Base-by-base conservation (phyloP, 2,888 invertebrate genomes). In the Caenorhabditis parvicauda region DNA sequence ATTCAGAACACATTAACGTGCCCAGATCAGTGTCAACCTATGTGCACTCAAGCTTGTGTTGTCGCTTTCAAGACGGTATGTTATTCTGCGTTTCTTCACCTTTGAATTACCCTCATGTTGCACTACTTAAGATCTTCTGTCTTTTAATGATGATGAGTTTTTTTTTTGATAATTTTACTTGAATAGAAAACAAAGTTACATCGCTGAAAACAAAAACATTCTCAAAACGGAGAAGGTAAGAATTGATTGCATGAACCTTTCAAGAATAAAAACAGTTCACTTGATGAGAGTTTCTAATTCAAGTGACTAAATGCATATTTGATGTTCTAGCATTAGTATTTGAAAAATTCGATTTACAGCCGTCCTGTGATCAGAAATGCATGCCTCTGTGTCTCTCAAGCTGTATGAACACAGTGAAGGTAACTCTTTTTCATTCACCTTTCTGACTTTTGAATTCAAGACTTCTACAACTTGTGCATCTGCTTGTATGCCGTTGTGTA, bases 41-140 rank as follows among this genome's bases (percentile, higher is more conserved):
- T 69, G 66, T 69, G 69, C 57, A 69, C 69, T 2, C 51, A 64
- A 46, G 61, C 61, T 28, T 69, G 69, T 54, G 69, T 69, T 39
- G 64, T 62, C 61, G 50, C 50, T n/a, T 19, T 27, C 3, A 56
- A 59, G 59, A 56, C 58, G 38, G 39, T 37, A 5, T 45, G 41
- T 22, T 35, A 21, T 39, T 44, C 38, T n/a, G 6, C n/a, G 28
- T 25, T 38, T 6, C 6, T n/a, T n/a, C 46, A 12, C n/a, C n/a
- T n/a, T n/a, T 12, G 35, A 32, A n/a, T n/a, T n/a, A n/a, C n/a
- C n/a, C n/a, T n/a, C n/a, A n/a, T n/a, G n/a, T n/a, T n/a, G n/a
- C n/a, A n/a, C n/a, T 2, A 17, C 21, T 51, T 46, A 35, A 2
- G 12, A 14, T 47, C 24, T 28, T 28, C 32, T n/a, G 6, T 43